Base-by-base conservation (phyloP, 1,140 invertebrate species). In the Drosophila biarmipes region DNA sequence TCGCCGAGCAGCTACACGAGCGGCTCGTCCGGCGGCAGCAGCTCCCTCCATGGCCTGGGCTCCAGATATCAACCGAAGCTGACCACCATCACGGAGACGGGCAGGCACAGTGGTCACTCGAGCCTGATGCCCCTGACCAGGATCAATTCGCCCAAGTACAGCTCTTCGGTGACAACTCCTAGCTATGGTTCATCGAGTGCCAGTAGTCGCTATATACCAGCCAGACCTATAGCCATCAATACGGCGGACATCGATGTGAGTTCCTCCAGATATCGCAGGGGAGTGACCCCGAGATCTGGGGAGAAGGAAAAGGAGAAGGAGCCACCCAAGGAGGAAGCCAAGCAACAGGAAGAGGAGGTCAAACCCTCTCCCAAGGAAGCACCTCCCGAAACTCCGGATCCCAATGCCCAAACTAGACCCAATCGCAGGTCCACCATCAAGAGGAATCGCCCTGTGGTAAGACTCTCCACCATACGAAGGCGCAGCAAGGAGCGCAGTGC, bases 191-290 rank as follows among this genome's bases (percentile, higher is more conserved):
- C 57, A 34, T 46, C 54, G 55, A n/a, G 56, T 35, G 12, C 49
- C 62, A 67, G 17, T 87, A 40, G 93, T 21, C 90, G 93, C 14
- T 93, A 92, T 63, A 93, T 93, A 72, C 92, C 94, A 27, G 91
- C 93, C 2, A 93, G 94, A 42, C 95, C 95, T 6, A 94, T 95
- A 15, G 93, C 93, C 64, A 96, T 97, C 31, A 96, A 97, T 84
- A 97, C 96, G 5, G 95, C 96, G 2, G 96, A 97, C 84, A 97
- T 97, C 72, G 96, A 97, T 91, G 96, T 97, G 0, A 95, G 95
- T 3, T 93, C 93, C 0, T 92, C 93, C 0, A 92, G 94, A 42
- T 94, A 95, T 89, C 93, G 92, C 75, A 91, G 93, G 27, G 52
- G 82, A 38, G 63, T 57, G 67, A 55, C 72, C 1, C 6, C 61